These are phyloP conservation scores for Lithobates pipiens DNA, from an alignment of 2,797 vertebrate genomes.

Conservation along the genomic window DNA sequence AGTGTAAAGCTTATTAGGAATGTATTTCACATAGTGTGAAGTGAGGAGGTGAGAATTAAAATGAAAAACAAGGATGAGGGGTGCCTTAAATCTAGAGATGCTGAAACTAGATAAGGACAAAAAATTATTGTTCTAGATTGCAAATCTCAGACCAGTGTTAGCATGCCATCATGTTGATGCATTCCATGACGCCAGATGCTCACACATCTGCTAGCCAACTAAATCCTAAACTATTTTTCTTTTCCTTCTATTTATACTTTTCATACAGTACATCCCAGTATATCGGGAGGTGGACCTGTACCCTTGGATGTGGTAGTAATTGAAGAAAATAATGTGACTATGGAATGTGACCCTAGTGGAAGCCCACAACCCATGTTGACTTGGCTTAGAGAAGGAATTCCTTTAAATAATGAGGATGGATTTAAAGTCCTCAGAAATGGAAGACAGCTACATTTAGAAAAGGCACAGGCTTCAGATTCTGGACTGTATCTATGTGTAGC, in stretches of 20 bases:
- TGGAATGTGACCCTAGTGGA: slow-evolving; percentile 87
- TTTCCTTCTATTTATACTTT: background rate
- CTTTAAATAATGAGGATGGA: slow-evolving; percentile 72
- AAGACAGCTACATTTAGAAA: slow-evolving; percentile 80
- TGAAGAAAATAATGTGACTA: slow-evolving; percentile 79
- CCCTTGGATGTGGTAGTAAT: slow-evolving; percentile 75
- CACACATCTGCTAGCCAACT: too few relatives aligned
- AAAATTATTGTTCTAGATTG: too few relatives aligned
- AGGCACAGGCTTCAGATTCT: slow-evolving; percentile 82
- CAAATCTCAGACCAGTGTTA: too few relatives aligned
- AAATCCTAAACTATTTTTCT: background rate
- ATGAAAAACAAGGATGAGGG: too few relatives aligned
- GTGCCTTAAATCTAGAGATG: too few relatives aligned
- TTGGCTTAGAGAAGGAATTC: slow-evolving; percentile 93
- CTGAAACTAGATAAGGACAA: too few relatives aligned
- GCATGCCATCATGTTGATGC: too few relatives aligned
- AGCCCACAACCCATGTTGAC: slow-evolving; percentile 84
- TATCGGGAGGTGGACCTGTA: slow-evolving; percentile 72
- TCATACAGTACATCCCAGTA: slow-evolving; percentile 83
- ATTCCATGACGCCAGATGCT: too few relatives aligned
- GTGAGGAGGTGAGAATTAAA: too few relatives aligned
- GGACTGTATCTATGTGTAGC: slow-evolving; percentile 92
- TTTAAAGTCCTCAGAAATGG: slow-evolving; percentile 79
- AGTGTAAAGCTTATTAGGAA: too few relatives aligned
- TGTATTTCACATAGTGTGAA: too few relatives aligned